Conservation (phyloP, 2,888 invertebrate species). For the Hemicrepidius hirtus region DNA sequence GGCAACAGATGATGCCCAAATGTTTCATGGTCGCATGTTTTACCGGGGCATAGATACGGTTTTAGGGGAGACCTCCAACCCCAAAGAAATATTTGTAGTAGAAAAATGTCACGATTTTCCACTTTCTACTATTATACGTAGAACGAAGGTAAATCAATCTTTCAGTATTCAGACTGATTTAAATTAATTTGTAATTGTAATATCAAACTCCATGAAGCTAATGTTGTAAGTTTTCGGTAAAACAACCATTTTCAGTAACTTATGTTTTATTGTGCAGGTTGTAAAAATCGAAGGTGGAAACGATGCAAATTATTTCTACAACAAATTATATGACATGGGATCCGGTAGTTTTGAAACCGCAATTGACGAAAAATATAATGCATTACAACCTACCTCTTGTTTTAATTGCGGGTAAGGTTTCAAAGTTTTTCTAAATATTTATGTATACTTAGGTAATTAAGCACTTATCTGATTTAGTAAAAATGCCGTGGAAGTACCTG, state of each 20-base stretch:
- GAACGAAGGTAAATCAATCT: conserved; percentile 65
- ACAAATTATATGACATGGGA: conserved; percentile 72
- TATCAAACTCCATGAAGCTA: no score
- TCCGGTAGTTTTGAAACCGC: conserved; percentile 77
- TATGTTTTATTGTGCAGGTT: conserved; percentile 71
- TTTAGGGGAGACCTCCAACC: conserved; percentile 86
- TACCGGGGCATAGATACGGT: conserved; percentile 84
- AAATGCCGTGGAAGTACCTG: conserved; percentile 65
- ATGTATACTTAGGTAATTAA: no score
- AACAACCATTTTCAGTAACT: conserved; percentile 61
- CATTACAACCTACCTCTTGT: conserved; percentile 74
- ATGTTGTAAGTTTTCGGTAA: no score
- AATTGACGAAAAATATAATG: conserved; percentile 69
- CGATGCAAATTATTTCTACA: conserved; percentile 72
- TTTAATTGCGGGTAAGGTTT: conserved; percentile 74
- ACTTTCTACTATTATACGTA: conserved; percentile 69
- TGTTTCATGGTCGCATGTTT: conserved; percentile 84
- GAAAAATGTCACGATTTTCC: conserved; percentile 84
- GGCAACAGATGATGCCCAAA: conserved; percentile 77
- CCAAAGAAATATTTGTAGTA: conserved; percentile 82
- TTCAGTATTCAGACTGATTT: no score
- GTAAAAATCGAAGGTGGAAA: conserved; percentile 78
- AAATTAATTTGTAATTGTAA: not conserved
- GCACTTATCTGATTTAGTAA: not conserved
- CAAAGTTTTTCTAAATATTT: no score